phyloP scores from a whole-genome alignment of 2,888 invertebrate genomes.

The Sarcophaga variegata region DNA sequence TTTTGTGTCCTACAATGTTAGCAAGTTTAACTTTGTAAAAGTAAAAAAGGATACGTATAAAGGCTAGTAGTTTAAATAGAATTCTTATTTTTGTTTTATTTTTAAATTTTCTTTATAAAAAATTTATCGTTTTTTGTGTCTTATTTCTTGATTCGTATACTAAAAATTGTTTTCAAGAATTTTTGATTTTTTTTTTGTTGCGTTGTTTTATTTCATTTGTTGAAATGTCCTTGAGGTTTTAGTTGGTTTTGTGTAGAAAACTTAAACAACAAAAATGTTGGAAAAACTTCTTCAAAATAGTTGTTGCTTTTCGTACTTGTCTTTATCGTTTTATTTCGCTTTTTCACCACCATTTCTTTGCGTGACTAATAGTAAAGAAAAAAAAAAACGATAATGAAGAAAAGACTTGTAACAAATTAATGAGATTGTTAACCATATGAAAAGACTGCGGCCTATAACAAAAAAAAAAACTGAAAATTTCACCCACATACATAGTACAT shows the following conservation, averaged over 20 bases:
- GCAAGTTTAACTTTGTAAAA: conserved; percentile 1
- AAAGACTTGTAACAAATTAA: conserved; percentile 53
- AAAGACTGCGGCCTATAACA: conserved; percentile 15
- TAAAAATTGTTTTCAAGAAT: background rate
- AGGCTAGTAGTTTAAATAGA: background rate
- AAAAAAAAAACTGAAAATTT: conserved; percentile 1
- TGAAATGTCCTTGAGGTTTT: conserved; percentile 43
- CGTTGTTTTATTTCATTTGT: conserved; percentile 17
- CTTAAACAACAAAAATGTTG: background rate
- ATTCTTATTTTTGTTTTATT: background rate
- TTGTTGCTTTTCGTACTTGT: conserved; percentile 39
- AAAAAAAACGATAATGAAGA: background rate
- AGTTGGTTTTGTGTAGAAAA: conserved; percentile 1
- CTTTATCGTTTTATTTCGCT: background rate
- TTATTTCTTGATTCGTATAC: too few species aligned
- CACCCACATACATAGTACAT: background rate
- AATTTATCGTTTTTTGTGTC: too few species aligned
- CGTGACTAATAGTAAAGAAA: conserved; percentile 32
- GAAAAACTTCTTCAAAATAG: conserved; percentile 23
- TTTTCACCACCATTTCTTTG: conserved; percentile 20
- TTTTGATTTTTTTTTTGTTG: conserved; percentile 6
- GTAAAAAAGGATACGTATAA: background rate
- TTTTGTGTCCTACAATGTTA: conserved; percentile 7
- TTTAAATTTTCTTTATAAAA: background rate
- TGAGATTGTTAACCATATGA: conserved; percentile 54